Base-by-base conservation (phyloP, 2,888 invertebrate genomes). In the Drosophila tripunctata region DNA sequence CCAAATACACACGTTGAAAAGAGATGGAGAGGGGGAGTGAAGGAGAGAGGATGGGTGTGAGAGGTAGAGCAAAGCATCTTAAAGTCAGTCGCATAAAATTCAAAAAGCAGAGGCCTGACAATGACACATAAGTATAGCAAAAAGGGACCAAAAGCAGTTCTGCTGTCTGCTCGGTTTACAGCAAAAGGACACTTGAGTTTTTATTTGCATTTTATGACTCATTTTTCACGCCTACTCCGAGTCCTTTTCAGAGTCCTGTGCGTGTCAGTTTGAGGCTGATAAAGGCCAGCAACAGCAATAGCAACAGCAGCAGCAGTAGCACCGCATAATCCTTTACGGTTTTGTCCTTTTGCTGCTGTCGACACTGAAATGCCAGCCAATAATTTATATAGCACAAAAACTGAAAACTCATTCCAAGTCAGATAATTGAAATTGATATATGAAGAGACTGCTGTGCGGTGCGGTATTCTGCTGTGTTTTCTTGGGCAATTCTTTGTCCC, bases 341-440 rank as follows among this genome's bases (percentile, higher is more conserved):
- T 50, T 63, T 80, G 84, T 72, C 87, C 88, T 69, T 83, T 86
- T 76, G 43, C 60, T 76, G 43, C 60, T 43, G 48, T 30, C 55
- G 5, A 22, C 22, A 14, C n/a, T n/a, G 36, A 55, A 63, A 82
- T 35, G 64, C 62, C 48, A 69, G 52, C 78, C 87, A 85, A 82
- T 82, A 85, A 85, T 79, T 87, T 82, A 87, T 85, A 85, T 69
- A 47, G 61, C 54, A 15, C 31, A 70, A 72, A 44, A 33, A 41
- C 61, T 60, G 64, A 40, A 64, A 62, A 58, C 44, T 50, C 57
- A 10, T 14, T 8, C n/a, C 48, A 38, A 33, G 31, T 47, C 72
- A 81, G 79, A 86, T 87, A 82, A 82, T 82, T 82, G 88, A 82
- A 87, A 83, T 83, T 83, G 88, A 83, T 86, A 87, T 88, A 87